These are phyloP conservation scores for Leptinotarsa tumamoca DNA, from an alignment of 2,888 invertebrate species.

Conservation along the genomic window DNA sequence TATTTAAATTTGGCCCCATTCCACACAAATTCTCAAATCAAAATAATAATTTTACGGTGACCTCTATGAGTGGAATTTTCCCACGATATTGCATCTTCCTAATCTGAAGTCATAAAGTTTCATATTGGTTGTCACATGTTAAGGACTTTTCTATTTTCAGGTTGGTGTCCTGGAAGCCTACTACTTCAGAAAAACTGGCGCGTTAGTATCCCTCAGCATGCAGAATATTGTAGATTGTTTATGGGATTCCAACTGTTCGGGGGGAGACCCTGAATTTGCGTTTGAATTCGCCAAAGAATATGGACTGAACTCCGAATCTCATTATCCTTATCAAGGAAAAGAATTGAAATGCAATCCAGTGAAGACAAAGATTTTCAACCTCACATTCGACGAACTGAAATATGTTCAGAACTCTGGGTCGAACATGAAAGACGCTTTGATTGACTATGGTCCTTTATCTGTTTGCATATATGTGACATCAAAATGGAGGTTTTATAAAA, in stretches of 20 bases:
- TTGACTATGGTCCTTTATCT: conserved; percentile 32
- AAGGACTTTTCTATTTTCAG: conserved; percentile 21
- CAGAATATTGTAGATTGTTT: conserved; percentile 54
- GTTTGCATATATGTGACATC: conserved; percentile 36
- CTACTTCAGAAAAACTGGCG: conserved; percentile 38
- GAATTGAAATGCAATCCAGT: conserved; percentile 29
- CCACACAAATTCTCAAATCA: too few relatives aligned
- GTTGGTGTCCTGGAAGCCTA: conserved; percentile 39
- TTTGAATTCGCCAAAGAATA: conserved; percentile 33
- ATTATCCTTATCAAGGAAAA: conserved; percentile 39
- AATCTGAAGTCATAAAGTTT: too few relatives aligned
- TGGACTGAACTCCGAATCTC: conserved; percentile 36
- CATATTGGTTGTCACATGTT: background rate
- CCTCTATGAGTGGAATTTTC: too few relatives aligned
- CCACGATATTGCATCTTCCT: too few relatives aligned
- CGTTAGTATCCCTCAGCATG: conserved; percentile 38
- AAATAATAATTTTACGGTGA: too few relatives aligned
- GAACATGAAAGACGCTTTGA: conserved; percentile 30
- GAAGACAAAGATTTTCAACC: conserved; percentile 23
- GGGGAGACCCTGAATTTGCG: conserved; percentile 36
- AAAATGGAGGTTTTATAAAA: conserved; percentile 38
- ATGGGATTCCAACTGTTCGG: conserved; percentile 32
- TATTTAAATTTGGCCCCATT: too few relatives aligned
- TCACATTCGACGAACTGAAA: conserved; percentile 23
- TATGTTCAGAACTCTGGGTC: conserved; percentile 21